Conservation (phyloP, 2,797 vertebrate genomes). For the Furcifer pardalis region DNA sequence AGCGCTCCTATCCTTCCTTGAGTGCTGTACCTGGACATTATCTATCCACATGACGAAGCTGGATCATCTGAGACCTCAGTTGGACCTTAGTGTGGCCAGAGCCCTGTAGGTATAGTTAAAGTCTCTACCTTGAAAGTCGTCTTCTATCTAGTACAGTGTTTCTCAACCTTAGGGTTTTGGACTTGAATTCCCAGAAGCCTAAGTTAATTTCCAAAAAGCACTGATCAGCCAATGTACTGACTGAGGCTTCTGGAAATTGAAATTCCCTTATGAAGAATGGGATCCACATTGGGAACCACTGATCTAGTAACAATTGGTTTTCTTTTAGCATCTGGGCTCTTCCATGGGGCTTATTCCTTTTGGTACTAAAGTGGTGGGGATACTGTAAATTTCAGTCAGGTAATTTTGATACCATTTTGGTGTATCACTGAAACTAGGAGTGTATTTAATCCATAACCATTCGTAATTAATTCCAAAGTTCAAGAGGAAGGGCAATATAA, state of each 20-base stretch:
- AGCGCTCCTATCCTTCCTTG: not conserved
- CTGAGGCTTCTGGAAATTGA: too few relatives aligned
- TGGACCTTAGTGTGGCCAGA: not conserved
- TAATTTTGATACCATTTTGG: not conserved
- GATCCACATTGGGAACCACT: too few relatives aligned
- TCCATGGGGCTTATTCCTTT: not conserved
- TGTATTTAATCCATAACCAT: not conserved
- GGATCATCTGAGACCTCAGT: too few relatives aligned
- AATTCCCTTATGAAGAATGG: too few relatives aligned
- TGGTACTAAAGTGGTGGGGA: not conserved
- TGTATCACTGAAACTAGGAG: not conserved
- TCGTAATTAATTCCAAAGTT: not conserved
- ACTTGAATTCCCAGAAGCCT: too few relatives aligned
- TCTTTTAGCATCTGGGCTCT: not conserved
- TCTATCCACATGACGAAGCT: not conserved
- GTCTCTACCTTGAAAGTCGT: not conserved
- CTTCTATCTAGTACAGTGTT: too few relatives aligned
- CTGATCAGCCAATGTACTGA: too few relatives aligned
- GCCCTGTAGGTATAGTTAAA: not conserved
- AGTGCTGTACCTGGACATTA: not conserved
- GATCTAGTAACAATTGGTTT: not conserved
- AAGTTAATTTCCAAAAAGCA: too few relatives aligned
- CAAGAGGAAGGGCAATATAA: too few relatives aligned
- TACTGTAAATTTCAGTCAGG: not conserved
- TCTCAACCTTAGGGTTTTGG: too few relatives aligned